Evolutionary conservation across 2,888 invertebrate species (phyloP), one percentile per base, ranked within the genome.

Genomic region (Aporophyla lueneburgensis): DNA sequence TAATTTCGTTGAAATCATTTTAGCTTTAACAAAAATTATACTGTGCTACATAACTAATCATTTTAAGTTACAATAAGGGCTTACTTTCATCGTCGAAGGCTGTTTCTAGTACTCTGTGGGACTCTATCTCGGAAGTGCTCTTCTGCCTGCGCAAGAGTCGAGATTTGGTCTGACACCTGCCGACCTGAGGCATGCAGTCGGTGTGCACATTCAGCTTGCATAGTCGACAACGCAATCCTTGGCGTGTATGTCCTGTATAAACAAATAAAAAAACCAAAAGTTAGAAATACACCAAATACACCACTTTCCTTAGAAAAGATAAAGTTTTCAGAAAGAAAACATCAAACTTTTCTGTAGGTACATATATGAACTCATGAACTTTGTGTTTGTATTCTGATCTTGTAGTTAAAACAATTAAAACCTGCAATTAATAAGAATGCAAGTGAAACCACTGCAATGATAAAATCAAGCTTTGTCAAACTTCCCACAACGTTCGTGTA

Each of bases 131-230:
- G 16, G 99, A 98, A 71, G 99, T 98, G 89, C 98, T 99, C 94
- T 99, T 98, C 95, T 99, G 99, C 71, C 99, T 97, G 83, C 99
- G 97, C 79, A 99, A 97, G 73, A 99, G 97, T 72, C 98, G 97
- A 43, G 98, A 98, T 94, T 98, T 99, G 24, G 98, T 98, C 92
- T 99, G 98, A 93, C 99, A 99, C 92, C 98, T 98, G 79, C 97
- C 97, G 27, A 98, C 98, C 89, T 98, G 98, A 19, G 98, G 98
- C 95, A 98, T 98, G 95, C 99, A 99, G 94, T 99, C 99, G 63
- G 98, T 97, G 95, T 99, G 99, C 73, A 98, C 98, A 95, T 99
- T 99, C 96, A 98, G 97, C 95, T 99, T 99, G 95, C 99, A 99
- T 84, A 99, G 97, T 74, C 99, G 97, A 94, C 99, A 99, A 85